Conservation (phyloP, 1,140 invertebrate genomes). For the Forficula auricularia region DNA sequence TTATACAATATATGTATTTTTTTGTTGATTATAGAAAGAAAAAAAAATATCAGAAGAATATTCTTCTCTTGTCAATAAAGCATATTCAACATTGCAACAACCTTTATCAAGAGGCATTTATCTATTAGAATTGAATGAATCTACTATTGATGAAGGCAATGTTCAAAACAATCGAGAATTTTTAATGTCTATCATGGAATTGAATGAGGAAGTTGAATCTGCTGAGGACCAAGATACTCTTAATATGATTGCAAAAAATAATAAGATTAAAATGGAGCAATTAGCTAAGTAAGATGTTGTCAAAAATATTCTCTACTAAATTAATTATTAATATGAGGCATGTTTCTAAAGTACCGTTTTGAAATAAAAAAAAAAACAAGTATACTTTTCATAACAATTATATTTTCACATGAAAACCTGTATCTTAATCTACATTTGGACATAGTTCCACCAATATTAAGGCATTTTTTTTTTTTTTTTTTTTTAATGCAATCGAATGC, state of each 20-base stretch:
- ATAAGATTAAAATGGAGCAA: conserved; percentile 33
- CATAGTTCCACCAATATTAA: too few species aligned
- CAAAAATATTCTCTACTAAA: too few species aligned
- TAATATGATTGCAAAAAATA: conserved; percentile 37
- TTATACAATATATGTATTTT: too few species aligned
- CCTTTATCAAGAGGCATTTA: conserved; percentile 64
- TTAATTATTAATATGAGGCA: too few species aligned
- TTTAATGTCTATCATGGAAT: conserved; percentile 71
- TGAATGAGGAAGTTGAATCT: conserved; percentile 65
- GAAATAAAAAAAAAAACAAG: too few species aligned
- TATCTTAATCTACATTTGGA: too few species aligned
- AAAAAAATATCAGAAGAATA: conserved; percentile 60
- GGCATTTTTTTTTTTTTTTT: too few species aligned
- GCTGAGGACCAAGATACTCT: conserved; percentile 39
- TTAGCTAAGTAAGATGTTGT: conserved; percentile 31
- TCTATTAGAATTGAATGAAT: conserved; percentile 46
- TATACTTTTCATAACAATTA: too few species aligned
- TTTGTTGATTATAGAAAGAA: too few species aligned
- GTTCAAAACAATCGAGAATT: conserved; percentile 52
- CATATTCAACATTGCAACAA: conserved; percentile 55
- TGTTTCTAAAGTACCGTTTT: too few species aligned
- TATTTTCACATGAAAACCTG: too few species aligned
- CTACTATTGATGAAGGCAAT: conserved; percentile 47
- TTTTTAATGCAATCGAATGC: too few species aligned
- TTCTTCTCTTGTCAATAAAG: conserved; percentile 72